These are phyloP conservation scores for Odontesthes bonariensis DNA, from an alignment of 2,113 vertebrate species.

Conservation along the genomic window DNA sequence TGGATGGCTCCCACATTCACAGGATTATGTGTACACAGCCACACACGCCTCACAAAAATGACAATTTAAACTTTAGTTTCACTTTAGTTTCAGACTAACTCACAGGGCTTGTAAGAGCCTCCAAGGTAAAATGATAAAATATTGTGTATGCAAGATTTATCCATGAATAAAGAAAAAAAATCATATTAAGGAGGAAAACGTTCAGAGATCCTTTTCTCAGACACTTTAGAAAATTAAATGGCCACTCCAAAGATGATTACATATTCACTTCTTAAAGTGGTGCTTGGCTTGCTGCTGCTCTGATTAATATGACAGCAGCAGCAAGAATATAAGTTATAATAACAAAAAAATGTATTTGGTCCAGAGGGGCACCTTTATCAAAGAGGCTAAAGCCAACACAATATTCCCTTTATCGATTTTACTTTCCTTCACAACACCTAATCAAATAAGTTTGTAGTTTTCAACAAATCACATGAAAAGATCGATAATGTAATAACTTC, in stretches of 20 bases:
- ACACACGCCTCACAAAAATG: neutral
- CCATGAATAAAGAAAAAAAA: neutral
- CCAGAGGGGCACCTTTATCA: too few relatives aligned
- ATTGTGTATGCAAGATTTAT: constrained; percentile 1
- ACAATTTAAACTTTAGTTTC: constrained; percentile 1
- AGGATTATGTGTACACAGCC: neutral
- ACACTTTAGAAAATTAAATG: constrained; percentile 8
- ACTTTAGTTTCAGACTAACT: neutral
- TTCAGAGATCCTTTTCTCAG: neutral
- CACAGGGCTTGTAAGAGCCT: too few relatives aligned
- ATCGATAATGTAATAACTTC: too few relatives aligned
- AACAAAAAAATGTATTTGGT: too few relatives aligned
- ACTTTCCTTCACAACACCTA: too few relatives aligned
- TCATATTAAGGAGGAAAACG: neutral
- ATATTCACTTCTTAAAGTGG: neutral
- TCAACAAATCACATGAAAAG: too few relatives aligned
- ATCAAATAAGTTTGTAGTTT: too few relatives aligned
- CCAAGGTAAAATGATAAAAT: neutral
- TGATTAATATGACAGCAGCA: too few relatives aligned
- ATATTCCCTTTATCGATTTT: too few relatives aligned
- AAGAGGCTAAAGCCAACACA: too few relatives aligned
- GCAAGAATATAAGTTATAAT: too few relatives aligned
- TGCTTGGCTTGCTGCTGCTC: neutral
- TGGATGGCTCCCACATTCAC: too few relatives aligned
- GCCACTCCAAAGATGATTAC: neutral